Base-by-base conservation (phyloP, 2,797 vertebrate species). In the Intellagama lesueurii region DNA sequence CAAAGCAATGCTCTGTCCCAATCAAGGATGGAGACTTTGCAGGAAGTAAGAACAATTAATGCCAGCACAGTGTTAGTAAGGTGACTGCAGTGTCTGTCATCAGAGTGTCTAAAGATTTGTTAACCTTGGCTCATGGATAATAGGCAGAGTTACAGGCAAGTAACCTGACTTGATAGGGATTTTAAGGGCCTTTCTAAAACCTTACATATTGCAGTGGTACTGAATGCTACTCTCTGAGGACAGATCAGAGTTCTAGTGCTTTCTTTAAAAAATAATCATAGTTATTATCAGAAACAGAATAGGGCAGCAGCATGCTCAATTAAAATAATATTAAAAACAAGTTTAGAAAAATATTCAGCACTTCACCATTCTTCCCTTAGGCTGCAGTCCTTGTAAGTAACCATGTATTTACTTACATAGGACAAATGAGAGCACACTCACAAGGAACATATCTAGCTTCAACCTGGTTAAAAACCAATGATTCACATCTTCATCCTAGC, bases 261-360 rank as follows among this genome's bases (percentile, higher is more conserved):
- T 81, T 1, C 2, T 47, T 72, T 68, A 19, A 68, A 64, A 12
- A n/a, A n/a, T n/a, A 52, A 52, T 5, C 49, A 52, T 11, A 52
- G 49, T 52, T 52, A 52, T 52, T 52, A 5, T 14, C 79, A 3
- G 1, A 72, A 85, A 4, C 94, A 94, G 92, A 82, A 90, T 92
- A 81, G 92, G 94, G 94, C 94, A 94, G 93, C 81, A 93, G 85
- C 75, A 90, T n/a, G 76, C 81, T 90, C 90, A 82, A 4, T 52
- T 52, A 6, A 28, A 70, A 0, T 2, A 68, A 73, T 44, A 17
- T 7, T 56, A 60, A 84, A 69, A 84, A 22, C 28, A 28, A 32
- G 16, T n/a, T n/a, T n/a, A n/a, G n/a, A n/a, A n/a, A n/a, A n/a
- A n/a, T n/a, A n/a, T n/a, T 2, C 7, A 12, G 2, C 32, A 26